Evolutionary conservation across 2,113 vertebrate genomes (phyloP).

Genomic region (Puma concolor): DNA sequence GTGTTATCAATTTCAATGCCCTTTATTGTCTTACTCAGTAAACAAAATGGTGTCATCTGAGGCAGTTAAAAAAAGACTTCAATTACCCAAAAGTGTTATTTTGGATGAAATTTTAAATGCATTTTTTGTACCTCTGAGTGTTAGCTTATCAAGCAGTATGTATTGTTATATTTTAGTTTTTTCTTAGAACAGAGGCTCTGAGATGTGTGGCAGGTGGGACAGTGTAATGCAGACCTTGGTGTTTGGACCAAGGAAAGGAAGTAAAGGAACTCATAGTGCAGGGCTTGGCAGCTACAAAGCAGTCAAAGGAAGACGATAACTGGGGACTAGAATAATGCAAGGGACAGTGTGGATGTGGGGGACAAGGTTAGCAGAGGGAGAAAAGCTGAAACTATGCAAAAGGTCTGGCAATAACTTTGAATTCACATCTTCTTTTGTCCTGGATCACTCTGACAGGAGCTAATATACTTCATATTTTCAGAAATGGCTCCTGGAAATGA

Average conservation of each 20-base stretch:
- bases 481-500: neutral
- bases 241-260: neutral
- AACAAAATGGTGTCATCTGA: neutral
- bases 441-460: neutral
- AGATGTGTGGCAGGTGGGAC: neutral
- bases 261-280: rapidly evolving
- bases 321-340: too few relatives aligned
- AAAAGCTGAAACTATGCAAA: neutral
- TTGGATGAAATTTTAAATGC: neutral
- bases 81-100: neutral
- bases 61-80: neutral
- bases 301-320: neutral
- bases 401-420: neutral
- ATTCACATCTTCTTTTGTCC: neutral
- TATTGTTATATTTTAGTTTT: neutral
- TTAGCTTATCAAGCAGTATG: neutral
- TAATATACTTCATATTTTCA: neutral
- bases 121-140: neutral
- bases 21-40: neutral
- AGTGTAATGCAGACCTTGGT: neutral
- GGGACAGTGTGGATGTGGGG: rapidly evolving
- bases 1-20: neutral
- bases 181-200: neutral
- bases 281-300: too few relatives aligned
- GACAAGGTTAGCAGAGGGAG: neutral